phyloP scores from a whole-genome alignment of 2,888 invertebrate species.

The Stictocephala bisonia region DNA sequence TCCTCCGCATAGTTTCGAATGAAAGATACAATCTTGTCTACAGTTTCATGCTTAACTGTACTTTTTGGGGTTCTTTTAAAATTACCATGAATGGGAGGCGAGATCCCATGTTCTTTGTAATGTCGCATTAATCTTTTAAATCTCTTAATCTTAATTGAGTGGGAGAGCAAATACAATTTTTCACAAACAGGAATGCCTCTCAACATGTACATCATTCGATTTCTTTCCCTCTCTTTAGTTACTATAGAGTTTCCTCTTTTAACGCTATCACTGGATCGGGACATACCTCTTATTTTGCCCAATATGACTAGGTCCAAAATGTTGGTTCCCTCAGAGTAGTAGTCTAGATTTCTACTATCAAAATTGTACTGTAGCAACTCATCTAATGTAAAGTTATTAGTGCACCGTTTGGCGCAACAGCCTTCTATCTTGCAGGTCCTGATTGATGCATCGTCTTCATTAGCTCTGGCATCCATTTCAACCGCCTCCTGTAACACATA shows the following conservation, averaged over 20 bases:
- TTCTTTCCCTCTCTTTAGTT: conserved; percentile 23
- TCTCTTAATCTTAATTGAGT: no score
- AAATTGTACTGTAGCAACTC: conserved; percentile 20
- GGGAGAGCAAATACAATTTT: no score
- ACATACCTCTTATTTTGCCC: conserved; percentile 10
- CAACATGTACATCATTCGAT: no score
- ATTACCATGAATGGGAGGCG: no score
- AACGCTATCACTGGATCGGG: conserved; percentile 15
- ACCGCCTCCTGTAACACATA: conserved; percentile 17
- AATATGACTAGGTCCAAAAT: conserved; percentile 19
- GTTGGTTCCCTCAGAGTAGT: conserved; percentile 21
- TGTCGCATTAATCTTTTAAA: no score
- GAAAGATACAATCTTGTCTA: no score
- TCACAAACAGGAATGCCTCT: no score
- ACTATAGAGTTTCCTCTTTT: conserved; percentile 20
- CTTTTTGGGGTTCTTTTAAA: no score
- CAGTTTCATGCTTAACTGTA: no score
- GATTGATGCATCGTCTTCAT: conserved; percentile 23
- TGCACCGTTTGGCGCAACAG: conserved; percentile 23
- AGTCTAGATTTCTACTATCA: conserved; percentile 29
- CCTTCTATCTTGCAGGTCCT: conserved; percentile 30
- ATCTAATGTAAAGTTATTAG: conserved; percentile 18
- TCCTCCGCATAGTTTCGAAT: no score
- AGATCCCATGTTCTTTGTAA: no score
- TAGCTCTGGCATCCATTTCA: conserved; percentile 21